phyloP scores from a whole-genome alignment of 2,113 vertebrate species.

The Leuciscus idus region DNA sequence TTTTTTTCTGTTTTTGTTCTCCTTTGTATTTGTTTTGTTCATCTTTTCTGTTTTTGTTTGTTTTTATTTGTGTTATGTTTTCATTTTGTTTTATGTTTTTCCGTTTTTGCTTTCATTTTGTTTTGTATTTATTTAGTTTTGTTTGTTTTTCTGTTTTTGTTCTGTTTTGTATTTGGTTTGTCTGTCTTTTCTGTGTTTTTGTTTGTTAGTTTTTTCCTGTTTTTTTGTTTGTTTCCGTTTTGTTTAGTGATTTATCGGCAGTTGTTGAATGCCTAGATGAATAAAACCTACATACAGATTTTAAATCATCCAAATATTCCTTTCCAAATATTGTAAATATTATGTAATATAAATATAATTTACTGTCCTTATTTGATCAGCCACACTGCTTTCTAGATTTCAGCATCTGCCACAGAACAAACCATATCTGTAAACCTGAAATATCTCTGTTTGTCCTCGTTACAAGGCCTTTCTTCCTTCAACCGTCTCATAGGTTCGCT shows the following conservation, averaged over 20 bases:
- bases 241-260: not conserved
- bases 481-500: not conserved
- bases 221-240: not conserved
- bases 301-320: not conserved
- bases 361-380: not conserved
- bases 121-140: not conserved
- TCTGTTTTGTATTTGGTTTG: not conserved
- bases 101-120: not conserved
- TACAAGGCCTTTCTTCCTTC: slow-evolving; percentile 26
- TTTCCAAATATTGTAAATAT: not conserved
- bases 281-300: not conserved
- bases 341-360: not conserved
- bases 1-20: not conserved
- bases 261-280: too few species aligned
- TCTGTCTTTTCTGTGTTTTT: not conserved
- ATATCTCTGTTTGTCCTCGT: slow-evolving; percentile 28
- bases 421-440: not conserved
- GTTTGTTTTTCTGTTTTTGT: not conserved
- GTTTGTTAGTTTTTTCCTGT: not conserved
- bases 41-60: not conserved
- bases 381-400: not conserved
- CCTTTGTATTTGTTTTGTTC: not conserved
- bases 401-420: not conserved
- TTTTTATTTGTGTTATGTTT: not conserved
- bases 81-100: not conserved